A percentile compares a stretch with the other conserved stretches of the same genome.
Conservation (phyloP, 2,113 vertebrate genomes). For the Cebidichthys violaceus region DNA sequence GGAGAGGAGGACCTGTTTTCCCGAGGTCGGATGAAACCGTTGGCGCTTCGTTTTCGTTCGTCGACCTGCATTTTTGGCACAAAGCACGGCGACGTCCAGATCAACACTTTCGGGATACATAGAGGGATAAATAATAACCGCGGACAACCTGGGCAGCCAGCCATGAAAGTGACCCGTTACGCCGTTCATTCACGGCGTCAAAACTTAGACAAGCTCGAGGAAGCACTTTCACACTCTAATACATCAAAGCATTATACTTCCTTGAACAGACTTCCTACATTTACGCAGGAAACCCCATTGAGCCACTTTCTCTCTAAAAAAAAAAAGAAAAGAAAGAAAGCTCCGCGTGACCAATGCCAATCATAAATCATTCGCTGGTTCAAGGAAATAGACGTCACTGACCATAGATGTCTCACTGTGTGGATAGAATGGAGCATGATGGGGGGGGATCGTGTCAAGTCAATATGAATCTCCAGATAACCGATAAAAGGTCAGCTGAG, state of each 20-base stretch:
- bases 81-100: conserved; percentile 10
- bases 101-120: conserved; percentile 49
- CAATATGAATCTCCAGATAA: conserved; percentile 22
- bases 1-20: conserved; percentile 17
- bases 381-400: conserved; percentile 18
- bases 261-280: conserved; percentile 25
- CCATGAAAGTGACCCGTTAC: conserved; percentile 64
- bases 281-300: conserved; percentile 25
- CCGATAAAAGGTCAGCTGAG: background rate
- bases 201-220: conserved; percentile 40
- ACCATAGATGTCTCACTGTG: no score
- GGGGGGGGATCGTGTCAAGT: conserved; percentile 5
- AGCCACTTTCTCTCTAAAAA: conserved; percentile 19
- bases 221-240: conserved; percentile 51
- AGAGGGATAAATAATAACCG: conserved; percentile 53
- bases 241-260: conserved; percentile 46
- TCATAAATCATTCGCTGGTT: background rate
- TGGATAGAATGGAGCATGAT: conserved; percentile 12
- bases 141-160: conserved; percentile 29
- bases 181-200: conserved; percentile 41
- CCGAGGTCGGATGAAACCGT: conserved; percentile 35
- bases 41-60: conserved; percentile 39
- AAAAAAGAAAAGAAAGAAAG: conserved; percentile 41
- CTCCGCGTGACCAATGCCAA: background rate
- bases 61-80: conserved; percentile 1